Conservation (phyloP, 2,797 vertebrate genomes). For the Periophthalmus magnuspinnatus region DNA sequence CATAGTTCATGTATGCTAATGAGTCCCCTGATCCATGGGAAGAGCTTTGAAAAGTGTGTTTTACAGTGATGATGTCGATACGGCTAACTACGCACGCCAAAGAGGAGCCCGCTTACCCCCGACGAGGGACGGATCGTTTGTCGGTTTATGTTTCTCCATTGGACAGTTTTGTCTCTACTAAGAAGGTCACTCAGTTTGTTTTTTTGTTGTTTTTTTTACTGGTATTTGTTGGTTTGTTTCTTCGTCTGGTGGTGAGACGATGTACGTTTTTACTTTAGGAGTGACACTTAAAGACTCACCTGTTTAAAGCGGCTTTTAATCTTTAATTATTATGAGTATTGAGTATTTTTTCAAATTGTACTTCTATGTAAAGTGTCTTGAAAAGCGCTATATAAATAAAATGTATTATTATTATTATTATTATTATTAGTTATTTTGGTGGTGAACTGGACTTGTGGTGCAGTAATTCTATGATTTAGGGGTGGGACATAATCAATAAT, state of each 20-base stretch:
- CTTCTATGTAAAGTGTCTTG: no score
- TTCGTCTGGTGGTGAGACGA: not conserved
- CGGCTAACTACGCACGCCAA: slow-evolving; percentile 28
- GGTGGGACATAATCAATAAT: no score
- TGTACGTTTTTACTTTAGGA: no score
- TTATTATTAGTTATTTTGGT: no score
- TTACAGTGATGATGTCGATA: slow-evolving; percentile 56
- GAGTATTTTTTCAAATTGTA: no score
- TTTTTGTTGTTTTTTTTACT: not conserved
- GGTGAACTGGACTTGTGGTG: no score
- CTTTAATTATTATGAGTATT: no score
- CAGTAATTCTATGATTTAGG: no score
- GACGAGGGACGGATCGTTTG: slow-evolving; percentile 19
- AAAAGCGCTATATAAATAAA: no score
- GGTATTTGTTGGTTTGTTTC: slow-evolving; percentile 5
- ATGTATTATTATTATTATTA: no score
- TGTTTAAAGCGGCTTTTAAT: no score
- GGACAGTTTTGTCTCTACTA: not conserved
- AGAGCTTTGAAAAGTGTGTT: slow-evolving; percentile 60
- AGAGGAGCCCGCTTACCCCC: slow-evolving; percentile 25
- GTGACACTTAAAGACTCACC: no score
- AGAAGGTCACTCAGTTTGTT: not conserved
- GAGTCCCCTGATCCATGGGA: slow-evolving; percentile 62
- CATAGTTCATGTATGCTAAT: slow-evolving; percentile 73
- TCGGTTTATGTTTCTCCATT: not conserved